A percentile compares a stretch with the other conserved stretches of the same genome.
Evolutionary conservation across 1,140 invertebrate species (phyloP).

Genomic region (Ostrea denselamellosa): DNA sequence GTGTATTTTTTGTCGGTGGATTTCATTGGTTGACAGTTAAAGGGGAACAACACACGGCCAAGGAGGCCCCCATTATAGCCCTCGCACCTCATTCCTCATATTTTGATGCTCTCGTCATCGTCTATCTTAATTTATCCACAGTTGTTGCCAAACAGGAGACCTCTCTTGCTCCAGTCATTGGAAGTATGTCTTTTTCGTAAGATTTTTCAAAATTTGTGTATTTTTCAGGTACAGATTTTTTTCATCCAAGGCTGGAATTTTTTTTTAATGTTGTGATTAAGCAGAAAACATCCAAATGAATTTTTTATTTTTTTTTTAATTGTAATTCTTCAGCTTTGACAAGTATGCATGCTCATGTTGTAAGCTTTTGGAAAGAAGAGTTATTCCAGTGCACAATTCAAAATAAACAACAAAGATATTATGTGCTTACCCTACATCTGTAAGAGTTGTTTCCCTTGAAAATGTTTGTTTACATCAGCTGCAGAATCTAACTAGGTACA

Average conservation of each 20-base stretch:
- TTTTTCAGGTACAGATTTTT: neutral
- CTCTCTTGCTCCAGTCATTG: constrained; percentile 89
- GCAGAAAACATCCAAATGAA: neutral
- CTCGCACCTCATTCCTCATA: constrained; percentile 94
- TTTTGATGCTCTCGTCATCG: constrained; percentile 91
- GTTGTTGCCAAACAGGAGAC: constrained; percentile 93
- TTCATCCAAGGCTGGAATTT: neutral
- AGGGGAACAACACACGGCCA: constrained; percentile 83
- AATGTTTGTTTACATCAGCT: too few relatives aligned
- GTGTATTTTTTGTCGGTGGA: constrained; percentile 88
- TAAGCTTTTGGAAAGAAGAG: too few relatives aligned
- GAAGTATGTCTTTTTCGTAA: constrained; percentile 83
- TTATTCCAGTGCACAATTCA: neutral
- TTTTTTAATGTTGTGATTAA: neutral
- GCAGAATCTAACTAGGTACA: too few relatives aligned
- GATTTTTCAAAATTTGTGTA: neutral
- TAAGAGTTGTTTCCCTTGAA: neutral
- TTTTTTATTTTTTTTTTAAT: too few relatives aligned
- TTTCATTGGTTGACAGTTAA: constrained; percentile 88
- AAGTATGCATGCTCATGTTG: too few relatives aligned
- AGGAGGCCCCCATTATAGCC: constrained; percentile 91
- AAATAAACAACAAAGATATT: neutral
- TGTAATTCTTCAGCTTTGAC: too few relatives aligned
- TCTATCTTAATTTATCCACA: constrained; percentile 87
- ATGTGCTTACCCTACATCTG: neutral